These are phyloP conservation scores for Chondrilla cf. caribensis DNA, from an alignment of 37 sponge, comb jelly and placozoan genomes.

Conservation along the genomic window DNA sequence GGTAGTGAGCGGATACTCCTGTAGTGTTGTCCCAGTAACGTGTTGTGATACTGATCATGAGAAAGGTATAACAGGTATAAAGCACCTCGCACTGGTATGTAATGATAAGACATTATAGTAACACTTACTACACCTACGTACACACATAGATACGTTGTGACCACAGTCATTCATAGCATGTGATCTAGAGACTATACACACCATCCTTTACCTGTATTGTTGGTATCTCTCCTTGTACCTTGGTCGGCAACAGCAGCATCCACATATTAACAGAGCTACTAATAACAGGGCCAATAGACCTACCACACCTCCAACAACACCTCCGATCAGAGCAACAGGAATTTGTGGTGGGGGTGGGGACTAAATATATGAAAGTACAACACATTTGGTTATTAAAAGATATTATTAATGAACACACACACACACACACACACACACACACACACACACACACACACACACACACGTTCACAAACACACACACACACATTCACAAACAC, in stretches of 20 bases:
- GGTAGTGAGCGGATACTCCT: constrained; percentile 36
- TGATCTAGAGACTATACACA: neutral
- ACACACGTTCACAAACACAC: too few species aligned
- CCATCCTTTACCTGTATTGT: constrained; percentile 15
- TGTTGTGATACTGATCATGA: constrained; percentile 15
- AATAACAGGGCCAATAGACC: constrained; percentile 13
- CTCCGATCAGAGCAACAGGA: constrained; percentile 16
- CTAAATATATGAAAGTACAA: neutral
- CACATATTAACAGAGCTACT: constrained; percentile 24
- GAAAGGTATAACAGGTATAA: neutral
- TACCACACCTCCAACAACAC: constrained; percentile 22
- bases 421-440: too few species aligned
- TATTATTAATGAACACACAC: too few species aligned
- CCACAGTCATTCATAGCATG: too few species aligned
- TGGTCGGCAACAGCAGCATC: constrained; percentile 38
- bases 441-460: too few species aligned
- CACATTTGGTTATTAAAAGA: too few species aligned
- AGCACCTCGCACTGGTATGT: too few species aligned
- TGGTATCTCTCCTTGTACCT: neutral
- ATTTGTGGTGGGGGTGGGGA: neutral
- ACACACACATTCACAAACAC: too few species aligned
- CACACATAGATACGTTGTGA: too few species aligned
- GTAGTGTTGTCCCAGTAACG: constrained; percentile 38
- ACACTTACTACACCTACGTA: too few species aligned
- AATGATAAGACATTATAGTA: too few species aligned